phyloP scores from a whole-genome alignment of 2,113 vertebrate genomes.

The Calidris pugnax region DNA sequence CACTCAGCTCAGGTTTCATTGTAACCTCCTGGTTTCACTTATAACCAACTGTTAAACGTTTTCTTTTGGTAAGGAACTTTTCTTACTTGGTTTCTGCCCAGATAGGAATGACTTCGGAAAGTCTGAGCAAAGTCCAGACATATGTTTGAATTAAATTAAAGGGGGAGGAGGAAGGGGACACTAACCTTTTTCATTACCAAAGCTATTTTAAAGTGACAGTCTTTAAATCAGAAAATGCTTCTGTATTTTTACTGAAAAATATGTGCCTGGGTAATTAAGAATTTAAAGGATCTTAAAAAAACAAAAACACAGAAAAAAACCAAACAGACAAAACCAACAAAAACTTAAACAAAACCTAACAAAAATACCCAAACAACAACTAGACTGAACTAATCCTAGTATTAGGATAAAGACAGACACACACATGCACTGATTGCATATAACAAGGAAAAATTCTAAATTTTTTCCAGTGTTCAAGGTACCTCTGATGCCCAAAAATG shows the following conservation, averaged over 20 bases:
- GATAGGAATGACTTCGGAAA: neutral
- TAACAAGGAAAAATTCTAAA: neutral
- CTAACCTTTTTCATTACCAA: neutral
- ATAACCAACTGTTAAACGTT: neutral
- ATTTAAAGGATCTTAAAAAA: neutral
- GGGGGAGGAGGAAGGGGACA: accelerated
- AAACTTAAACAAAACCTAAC: neutral
- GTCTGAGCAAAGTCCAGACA: neutral
- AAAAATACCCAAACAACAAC: neutral
- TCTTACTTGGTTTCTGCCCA: slow-evolving; percentile 1
- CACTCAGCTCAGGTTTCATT: neutral
- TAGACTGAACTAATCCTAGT: neutral
- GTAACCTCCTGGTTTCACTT: slow-evolving; percentile 8
- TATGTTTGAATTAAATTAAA: neutral
- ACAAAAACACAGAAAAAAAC: too few relatives aligned
- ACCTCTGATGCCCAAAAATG: neutral
- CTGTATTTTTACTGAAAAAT: neutral
- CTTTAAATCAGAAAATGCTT: neutral
- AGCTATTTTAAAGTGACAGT: neutral
- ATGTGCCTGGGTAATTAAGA: neutral
- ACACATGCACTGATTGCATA: neutral
- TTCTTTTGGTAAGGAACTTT: neutral
- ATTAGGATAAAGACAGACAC: neutral
- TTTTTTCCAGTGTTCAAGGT: neutral
- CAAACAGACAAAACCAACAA: neutral